Percentiles rank a stretch among this genome's conserved stretches.
Conservation (phyloP, 2,888 invertebrate species). For the Onthophagus sagittarius region DNA sequence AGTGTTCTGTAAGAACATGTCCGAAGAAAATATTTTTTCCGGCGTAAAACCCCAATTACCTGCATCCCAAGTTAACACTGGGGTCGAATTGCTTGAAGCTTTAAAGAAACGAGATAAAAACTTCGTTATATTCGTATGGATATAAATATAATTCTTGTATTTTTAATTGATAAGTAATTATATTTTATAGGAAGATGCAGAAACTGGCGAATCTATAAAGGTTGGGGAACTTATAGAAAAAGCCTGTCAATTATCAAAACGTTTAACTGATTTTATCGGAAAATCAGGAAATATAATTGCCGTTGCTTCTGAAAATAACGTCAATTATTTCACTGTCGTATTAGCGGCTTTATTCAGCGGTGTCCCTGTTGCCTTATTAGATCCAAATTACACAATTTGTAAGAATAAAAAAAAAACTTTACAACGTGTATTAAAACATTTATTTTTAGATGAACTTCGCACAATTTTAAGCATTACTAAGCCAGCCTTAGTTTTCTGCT, state of each 20-base stretch:
- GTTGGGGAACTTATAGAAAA: conserved; percentile 10
- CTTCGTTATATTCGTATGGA: conserved; percentile 15
- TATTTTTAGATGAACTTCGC: conserved; percentile 17
- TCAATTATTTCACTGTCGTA: conserved; percentile 59
- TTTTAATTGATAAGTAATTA: neutral
- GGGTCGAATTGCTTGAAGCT: conserved; percentile 3
- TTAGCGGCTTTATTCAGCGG: conserved; percentile 17
- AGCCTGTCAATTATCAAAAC: conserved; percentile 8
- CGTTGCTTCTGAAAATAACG: conserved; percentile 69
- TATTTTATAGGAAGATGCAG: conserved; percentile 14
- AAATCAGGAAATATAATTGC: conserved; percentile 58
- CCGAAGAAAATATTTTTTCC: conserved; percentile 9
- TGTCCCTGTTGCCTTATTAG: conserved; percentile 15
- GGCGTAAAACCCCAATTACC: conserved; percentile 4
- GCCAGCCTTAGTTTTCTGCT: conserved; percentile 17
- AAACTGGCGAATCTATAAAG: conserved; percentile 7
- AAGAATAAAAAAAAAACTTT: neutral
- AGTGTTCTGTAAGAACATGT: neutral
- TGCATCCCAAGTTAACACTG: conserved; percentile 13
- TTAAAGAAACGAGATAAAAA: neutral
- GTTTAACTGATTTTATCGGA: conserved; percentile 1
- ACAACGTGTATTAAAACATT: neutral
- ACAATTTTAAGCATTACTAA: conserved; percentile 14
- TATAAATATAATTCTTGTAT: neutral
- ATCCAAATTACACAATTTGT: conserved; percentile 19